A percentile compares a stretch with the other conserved stretches of the same genome.
Evolutionary conservation across 2,888 invertebrate genomes (phyloP).

Genomic region (Augochlorella aurata): DNA sequence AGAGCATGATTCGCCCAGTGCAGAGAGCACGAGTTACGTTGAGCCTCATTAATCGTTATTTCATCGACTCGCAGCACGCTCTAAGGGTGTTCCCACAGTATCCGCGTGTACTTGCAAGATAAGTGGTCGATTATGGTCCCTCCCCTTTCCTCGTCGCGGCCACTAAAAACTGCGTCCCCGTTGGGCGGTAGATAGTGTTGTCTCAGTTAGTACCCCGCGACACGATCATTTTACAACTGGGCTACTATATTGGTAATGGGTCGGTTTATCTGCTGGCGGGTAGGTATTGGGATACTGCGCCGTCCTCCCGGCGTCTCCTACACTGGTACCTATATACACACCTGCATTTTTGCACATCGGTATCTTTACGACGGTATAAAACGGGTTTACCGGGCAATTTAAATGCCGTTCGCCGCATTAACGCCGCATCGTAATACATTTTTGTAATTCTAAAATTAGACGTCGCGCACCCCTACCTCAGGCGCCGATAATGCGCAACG

Average conservation of each 20-base stretch:
- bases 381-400: conserved; percentile 63
- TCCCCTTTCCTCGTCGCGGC: conserved; percentile 22
- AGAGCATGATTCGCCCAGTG: neutral
- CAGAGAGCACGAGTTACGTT: neutral
- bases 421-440: conserved; percentile 43
- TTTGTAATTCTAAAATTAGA: conserved; percentile 57
- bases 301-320: neutral
- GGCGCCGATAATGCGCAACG: conserved; percentile 5
- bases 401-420: conserved; percentile 52
- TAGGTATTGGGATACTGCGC: conserved; percentile 44
- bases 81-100: conserved; percentile 45
- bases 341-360: conserved; percentile 61
- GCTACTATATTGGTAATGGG: conserved; percentile 62
- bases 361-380: conserved; percentile 66
- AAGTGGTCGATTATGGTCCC: conserved; percentile 61
- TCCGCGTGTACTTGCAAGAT: conserved; percentile 47
- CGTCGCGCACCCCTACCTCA: conserved; percentile 17
- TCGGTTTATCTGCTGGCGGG: conserved; percentile 55
- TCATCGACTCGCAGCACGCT: conserved; percentile 27
- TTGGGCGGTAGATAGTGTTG: conserved; percentile 57
- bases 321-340: conserved; percentile 1
- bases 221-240: conserved; percentile 64
- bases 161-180: conserved; percentile 58
- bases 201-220: conserved; percentile 57
- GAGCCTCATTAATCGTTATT: conserved; percentile 28